Percentiles rank a stretch among this genome's conserved stretches.
These are phyloP conservation scores for Flexamia atlantica DNA, from an alignment of 2,888 invertebrate genomes.

Conservation along the genomic window DNA sequence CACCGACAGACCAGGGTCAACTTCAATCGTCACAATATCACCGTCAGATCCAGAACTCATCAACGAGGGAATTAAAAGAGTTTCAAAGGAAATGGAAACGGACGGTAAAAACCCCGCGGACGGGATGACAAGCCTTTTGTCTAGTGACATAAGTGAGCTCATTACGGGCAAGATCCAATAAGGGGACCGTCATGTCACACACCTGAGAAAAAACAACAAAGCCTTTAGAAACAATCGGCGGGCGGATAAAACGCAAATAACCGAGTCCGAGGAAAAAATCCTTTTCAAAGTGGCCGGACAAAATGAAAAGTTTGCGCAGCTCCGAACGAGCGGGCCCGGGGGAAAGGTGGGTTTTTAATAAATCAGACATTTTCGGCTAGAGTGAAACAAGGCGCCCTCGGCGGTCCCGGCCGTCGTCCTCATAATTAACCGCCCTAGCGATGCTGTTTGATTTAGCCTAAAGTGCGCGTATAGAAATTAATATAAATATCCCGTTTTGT, in stretches of 20 bases:
- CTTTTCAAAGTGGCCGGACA: slow-evolving; percentile 64
- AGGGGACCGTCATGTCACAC: slow-evolving; percentile 25
- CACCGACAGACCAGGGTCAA: neutral
- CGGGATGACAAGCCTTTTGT: slow-evolving; percentile 19
- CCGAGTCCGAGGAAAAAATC: slow-evolving; percentile 61
- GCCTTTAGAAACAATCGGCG: slow-evolving; percentile 53
- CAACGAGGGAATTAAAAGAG: slow-evolving; percentile 33
- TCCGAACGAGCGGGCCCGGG: slow-evolving; percentile 60
- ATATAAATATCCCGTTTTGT: slow-evolving; percentile 66
- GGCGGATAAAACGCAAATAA: slow-evolving; percentile 59
- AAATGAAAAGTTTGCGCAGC: slow-evolving; percentile 63
- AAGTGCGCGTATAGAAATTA: slow-evolving; percentile 65
- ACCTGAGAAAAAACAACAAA: slow-evolving; percentile 57
- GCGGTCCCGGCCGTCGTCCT: slow-evolving; percentile 57
- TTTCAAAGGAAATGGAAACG: slow-evolving; percentile 25
- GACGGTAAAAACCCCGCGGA: neutral
- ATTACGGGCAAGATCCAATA: slow-evolving; percentile 40
- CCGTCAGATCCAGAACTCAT: slow-evolving; percentile 14
- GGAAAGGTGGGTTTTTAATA: slow-evolving; percentile 66
- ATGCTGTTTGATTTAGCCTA: slow-evolving; percentile 68
- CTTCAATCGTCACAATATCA: slow-evolving; percentile 14
- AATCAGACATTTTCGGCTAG: slow-evolving; percentile 65
- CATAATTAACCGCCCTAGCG: slow-evolving; percentile 67
- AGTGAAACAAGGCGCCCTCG: slow-evolving; percentile 61
- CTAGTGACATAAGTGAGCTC: slow-evolving; percentile 55